phyloP scores from a whole-genome alignment of 2,797 vertebrate species.

The Scyliorhinus canicula region DNA sequence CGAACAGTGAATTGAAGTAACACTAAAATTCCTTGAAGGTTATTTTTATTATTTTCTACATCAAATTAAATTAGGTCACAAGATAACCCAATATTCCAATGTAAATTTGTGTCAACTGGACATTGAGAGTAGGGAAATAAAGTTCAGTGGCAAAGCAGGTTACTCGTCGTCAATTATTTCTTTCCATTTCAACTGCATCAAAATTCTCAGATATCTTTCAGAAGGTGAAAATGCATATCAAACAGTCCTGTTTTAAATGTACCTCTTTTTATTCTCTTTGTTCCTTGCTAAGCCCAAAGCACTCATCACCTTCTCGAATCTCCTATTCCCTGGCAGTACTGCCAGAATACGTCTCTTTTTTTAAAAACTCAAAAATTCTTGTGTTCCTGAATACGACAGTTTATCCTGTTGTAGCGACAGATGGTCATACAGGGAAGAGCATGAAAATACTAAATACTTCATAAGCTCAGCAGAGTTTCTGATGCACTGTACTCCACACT shows the following conservation, averaged over 20 bases:
- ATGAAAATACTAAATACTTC: conserved; percentile 60
- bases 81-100: not conserved
- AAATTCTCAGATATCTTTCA: not conserved
- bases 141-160: not conserved
- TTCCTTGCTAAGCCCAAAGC: not conserved
- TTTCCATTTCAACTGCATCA: not conserved
- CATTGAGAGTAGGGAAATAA: not conserved
- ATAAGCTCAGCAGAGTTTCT: conserved; percentile 49
- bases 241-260: not conserved
- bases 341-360: conserved; percentile 36
- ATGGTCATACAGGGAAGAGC: conserved; percentile 58
- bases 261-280: conserved; percentile 8
- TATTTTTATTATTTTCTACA: not conserved
- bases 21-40: not conserved
- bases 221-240: not conserved
- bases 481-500: conserved; percentile 44
- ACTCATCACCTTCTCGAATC: not conserved
- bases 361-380: conserved; percentile 48
- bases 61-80: not conserved
- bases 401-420: conserved; percentile 53
- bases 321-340: not conserved
- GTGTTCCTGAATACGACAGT: conserved; percentile 52
- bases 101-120: not conserved
- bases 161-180: too few species aligned
- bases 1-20: not conserved